A percentile compares a stretch with the other conserved stretches of the same genome.
Conservation (phyloP, 2,797 vertebrate species). For the Knipowitschia caucasica region DNA sequence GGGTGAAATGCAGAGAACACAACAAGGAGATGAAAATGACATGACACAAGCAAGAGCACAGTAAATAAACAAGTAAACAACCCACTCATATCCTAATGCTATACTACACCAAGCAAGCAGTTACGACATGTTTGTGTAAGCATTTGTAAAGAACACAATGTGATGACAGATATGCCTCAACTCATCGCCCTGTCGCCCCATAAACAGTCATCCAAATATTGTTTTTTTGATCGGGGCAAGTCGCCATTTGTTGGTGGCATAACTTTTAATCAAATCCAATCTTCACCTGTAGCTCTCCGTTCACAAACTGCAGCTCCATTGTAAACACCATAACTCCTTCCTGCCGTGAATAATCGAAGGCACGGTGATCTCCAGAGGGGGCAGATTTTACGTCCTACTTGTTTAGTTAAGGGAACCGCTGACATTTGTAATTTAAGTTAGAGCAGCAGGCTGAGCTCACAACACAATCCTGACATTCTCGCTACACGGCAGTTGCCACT, state of each 20-base stretch:
- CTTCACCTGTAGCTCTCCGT: slow-evolving; percentile 10
- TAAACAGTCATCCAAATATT: too few species aligned
- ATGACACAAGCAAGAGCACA: too few species aligned
- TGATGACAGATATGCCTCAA: too few species aligned
- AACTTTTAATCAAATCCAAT: neutral
- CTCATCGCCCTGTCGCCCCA: too few species aligned
- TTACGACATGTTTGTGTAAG: too few species aligned
- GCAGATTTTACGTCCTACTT: slow-evolving; percentile 42
- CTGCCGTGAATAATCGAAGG: slow-evolving; percentile 40
- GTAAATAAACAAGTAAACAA: too few species aligned
- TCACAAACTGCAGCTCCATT: slow-evolving; percentile 7
- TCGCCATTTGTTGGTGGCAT: neutral
- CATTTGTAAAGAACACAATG: too few species aligned
- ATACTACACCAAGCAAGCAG: too few species aligned
- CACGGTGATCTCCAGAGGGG: slow-evolving; percentile 25
- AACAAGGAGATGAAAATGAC: too few species aligned
- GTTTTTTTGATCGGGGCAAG: neutral
- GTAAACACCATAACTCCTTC: slow-evolving; percentile 3
- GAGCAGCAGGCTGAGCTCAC: slow-evolving; percentile 40
- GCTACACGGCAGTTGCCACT: slow-evolving; percentile 34
- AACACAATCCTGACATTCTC: slow-evolving; percentile 57
- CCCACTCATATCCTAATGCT: too few species aligned
- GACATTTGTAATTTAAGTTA: slow-evolving; percentile 61
- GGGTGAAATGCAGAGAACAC: too few species aligned
- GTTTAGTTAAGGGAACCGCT: slow-evolving; percentile 63